A percentile compares a stretch with the other conserved stretches of the same genome.
These are phyloP conservation scores for Halictus ligatus DNA, from an alignment of 2,888 invertebrate genomes.

Conservation along the genomic window DNA sequence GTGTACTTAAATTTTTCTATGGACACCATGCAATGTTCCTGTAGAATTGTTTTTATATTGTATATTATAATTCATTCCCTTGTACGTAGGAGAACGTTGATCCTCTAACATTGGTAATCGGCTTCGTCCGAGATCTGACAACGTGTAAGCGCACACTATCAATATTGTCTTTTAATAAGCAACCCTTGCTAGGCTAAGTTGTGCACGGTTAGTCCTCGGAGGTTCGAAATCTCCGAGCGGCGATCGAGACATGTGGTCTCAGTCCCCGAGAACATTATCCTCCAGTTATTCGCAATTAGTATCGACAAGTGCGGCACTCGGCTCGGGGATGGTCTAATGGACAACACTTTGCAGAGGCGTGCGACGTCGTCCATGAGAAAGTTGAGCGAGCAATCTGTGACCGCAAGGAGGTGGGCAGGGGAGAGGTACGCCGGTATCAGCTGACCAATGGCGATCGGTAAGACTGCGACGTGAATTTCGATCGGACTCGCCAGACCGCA, in stretches of 20 bases:
- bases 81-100: neutral
- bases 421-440: slow-evolving; percentile 47
- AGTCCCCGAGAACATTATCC: neutral
- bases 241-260: neutral
- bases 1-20: no score
- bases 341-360: slow-evolving; percentile 8
- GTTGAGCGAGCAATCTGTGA: slow-evolving; percentile 16
- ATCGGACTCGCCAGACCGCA: slow-evolving; percentile 52
- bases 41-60: no score
- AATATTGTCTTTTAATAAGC: neutral
- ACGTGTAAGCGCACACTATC: neutral
- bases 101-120: neutral
- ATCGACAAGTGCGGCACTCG: slow-evolving; percentile 3
- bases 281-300: slow-evolving; percentile 10
- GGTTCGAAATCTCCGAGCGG: neutral
- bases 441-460: slow-evolving; percentile 26
- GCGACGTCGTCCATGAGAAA: neutral
- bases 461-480: slow-evolving; percentile 60
- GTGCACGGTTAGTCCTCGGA: neutral
- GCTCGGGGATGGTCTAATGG: neutral
- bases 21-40: no score
- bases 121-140: neutral
- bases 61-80: no score
- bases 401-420: neutral
- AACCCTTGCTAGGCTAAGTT: neutral